Evolutionary conservation across 2,888 invertebrate genomes (phyloP).

Genomic region (Apotomis capreana): DNA sequence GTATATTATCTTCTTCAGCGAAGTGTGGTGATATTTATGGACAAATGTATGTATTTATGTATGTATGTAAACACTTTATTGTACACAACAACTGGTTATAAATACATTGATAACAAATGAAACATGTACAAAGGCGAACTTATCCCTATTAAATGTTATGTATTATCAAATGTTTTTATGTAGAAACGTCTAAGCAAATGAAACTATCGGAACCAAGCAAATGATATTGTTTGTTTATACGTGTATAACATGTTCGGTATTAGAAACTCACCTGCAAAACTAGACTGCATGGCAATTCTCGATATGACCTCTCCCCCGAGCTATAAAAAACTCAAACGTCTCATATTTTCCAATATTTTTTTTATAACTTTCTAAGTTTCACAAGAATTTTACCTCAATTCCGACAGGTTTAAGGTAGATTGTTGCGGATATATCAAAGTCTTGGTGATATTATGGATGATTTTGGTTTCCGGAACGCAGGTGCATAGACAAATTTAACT

Average conservation of each 20-base stretch:
- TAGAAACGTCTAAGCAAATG: no score
- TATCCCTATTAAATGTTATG: no score
- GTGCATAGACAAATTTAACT: conserved; percentile 25
- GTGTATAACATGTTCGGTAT: no score
- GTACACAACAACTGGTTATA: no score
- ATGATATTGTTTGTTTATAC: no score
- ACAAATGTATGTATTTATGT: neutral
- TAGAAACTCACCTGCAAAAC: neutral
- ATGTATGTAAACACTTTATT: no score
- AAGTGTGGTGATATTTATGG: no score
- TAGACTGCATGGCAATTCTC: conserved; percentile 9
- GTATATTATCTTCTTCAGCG: no score
- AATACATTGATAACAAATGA: no score
- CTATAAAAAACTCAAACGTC: conserved; percentile 19
- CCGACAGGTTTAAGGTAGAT: neutral
- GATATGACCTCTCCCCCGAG: conserved; percentile 8
- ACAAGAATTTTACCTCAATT: neutral
- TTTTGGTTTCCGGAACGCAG: conserved; percentile 24
- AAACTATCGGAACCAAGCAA: no score
- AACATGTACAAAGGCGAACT: no score
- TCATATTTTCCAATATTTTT: neutral
- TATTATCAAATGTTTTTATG: no score
- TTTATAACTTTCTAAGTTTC: conserved; percentile 17
- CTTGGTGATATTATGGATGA: conserved; percentile 20
- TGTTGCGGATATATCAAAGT: neutral